Conservation (phyloP, 2,113 vertebrate species). For the Onychostoma macrolepis region DNA sequence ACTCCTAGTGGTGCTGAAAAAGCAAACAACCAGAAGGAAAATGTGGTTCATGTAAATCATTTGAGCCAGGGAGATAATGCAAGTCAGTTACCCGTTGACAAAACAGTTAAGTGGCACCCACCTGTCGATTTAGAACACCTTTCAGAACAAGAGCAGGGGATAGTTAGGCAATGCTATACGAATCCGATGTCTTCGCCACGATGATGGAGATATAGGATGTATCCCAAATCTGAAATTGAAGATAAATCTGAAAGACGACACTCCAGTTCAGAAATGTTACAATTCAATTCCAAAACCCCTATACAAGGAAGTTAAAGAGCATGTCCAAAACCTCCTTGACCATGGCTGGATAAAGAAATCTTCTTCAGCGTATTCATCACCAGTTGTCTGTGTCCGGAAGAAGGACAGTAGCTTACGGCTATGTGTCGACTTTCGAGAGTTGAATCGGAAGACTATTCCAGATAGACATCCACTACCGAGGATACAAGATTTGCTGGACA, state of each 20-base stretch:
- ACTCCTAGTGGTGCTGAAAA: not conserved
- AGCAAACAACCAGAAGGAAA: not conserved
- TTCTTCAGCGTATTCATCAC: conserved; percentile 22
- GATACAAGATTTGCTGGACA: conserved; percentile 7
- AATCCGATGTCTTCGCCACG: conserved; percentile 44
- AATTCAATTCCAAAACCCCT: conserved; percentile 45
- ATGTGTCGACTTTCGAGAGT: not conserved
- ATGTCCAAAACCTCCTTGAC: conserved; percentile 35
- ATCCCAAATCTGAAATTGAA: conserved; percentile 34
- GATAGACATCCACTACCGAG: not conserved
- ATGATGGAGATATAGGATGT: conserved; percentile 48
- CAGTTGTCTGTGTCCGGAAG: conserved; percentile 43
- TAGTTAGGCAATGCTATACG: conserved; percentile 21
- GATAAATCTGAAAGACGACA: conserved; percentile 31
- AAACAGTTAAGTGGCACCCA: not conserved
- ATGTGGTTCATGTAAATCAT: not conserved
- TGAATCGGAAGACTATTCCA: conserved; percentile 8
- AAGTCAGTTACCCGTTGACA: not conserved
- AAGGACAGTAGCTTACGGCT: conserved; percentile 28
- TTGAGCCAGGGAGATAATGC: not conserved
- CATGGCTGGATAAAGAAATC: conserved; percentile 43
- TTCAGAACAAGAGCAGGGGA: not conserved
- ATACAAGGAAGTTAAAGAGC: conserved; percentile 44
- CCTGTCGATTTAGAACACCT: not conserved
- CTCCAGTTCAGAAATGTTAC: conserved; percentile 38